Evolutionary conservation across 2,797 vertebrate genomes (phyloP).

Genomic region (Lacerta viridis): DNA sequence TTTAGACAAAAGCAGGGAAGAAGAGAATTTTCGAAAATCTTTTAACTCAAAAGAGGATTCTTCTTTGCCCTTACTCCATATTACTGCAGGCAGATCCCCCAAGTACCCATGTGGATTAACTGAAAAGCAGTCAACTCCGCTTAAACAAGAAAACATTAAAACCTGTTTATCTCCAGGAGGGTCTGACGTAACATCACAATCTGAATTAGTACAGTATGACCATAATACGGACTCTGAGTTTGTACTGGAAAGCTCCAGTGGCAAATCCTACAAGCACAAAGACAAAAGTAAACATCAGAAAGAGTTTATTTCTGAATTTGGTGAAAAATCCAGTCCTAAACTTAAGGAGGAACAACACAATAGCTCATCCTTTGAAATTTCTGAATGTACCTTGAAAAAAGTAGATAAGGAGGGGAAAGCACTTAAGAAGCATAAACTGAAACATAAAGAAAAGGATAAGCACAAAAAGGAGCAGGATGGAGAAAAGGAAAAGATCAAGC

Average conservation of each 20-base stretch:
- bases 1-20: constrained; percentile 90
- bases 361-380: constrained; percentile 85
- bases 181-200: constrained; percentile 86
- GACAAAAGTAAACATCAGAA: constrained; percentile 98
- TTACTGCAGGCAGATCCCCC: constrained; percentile 93
- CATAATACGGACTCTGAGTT: constrained; percentile 91
- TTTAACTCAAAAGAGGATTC: constrained; percentile 96
- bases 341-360: constrained; percentile 89
- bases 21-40: constrained; percentile 96
- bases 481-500: constrained; percentile 91
- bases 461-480: constrained; percentile 91
- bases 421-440: constrained; percentile 97
- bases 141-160: constrained; percentile 96
- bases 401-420: constrained; percentile 93
- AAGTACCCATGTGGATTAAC: constrained; percentile 92
- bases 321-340: constrained; percentile 88
- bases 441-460: constrained; percentile 97
- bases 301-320: constrained; percentile 88
- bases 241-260: constrained; percentile 92
- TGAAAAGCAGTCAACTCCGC: constrained; percentile 91
- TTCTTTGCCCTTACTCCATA: constrained; percentile 95
- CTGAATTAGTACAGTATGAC: constrained; percentile 90
- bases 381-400: constrained; percentile 91
- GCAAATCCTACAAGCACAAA: constrained; percentile 95
- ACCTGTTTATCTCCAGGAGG: constrained; percentile 88